Base-by-base conservation (phyloP, 1,140 invertebrate species). In the Brachionus sp. region DNA sequence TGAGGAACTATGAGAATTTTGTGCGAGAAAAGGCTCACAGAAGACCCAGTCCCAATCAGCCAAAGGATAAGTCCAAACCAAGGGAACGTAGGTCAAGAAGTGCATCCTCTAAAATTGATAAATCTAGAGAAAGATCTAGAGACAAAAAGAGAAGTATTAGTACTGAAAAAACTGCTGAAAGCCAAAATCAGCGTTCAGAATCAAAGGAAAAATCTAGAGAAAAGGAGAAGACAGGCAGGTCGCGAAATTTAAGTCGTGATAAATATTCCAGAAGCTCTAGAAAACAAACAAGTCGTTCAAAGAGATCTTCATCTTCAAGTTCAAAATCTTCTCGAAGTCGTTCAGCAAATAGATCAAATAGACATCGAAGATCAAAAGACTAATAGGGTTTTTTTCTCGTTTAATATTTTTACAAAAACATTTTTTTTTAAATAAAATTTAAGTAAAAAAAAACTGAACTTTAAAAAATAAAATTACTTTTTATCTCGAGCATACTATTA, bases 1-100 rank as follows among this genome's bases (percentile, higher is more conserved):
- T 39, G 0, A 70, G 33, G 16, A 70, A 70, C 19, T 70, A 70
- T 70, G 66, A 70, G 16, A 70, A 70, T 39, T 70, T 70, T 70
- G 66, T 70, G 2, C 35, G 37, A 42, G 66, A 70, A 70, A 19
- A 12, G n/a, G 0, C 16, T 2, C n/a, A n/a, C 3, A 57, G 7
- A 1, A 57, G 19, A 9, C 16, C 13, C 7, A 23, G 50, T 57
- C 7, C 50, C 9, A 2, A n/a, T 6, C n/a, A 5, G 50, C 5
- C 29, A 29, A 29, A 19, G 9, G n/a, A 23, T 23, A 5, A 9
- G 19, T 57, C 50, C 1, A 57, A 57, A 19, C 19, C 50, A 57
- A n/a, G 50, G 16, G 50, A 57, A 23, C 50, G 50, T 3, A 57
- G 19, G 16, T 57, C 50, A 57, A 70, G 35, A 42, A 70, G 35